Conservation (phyloP, 2,797 vertebrate species). For the Remorina albescens region DNA sequence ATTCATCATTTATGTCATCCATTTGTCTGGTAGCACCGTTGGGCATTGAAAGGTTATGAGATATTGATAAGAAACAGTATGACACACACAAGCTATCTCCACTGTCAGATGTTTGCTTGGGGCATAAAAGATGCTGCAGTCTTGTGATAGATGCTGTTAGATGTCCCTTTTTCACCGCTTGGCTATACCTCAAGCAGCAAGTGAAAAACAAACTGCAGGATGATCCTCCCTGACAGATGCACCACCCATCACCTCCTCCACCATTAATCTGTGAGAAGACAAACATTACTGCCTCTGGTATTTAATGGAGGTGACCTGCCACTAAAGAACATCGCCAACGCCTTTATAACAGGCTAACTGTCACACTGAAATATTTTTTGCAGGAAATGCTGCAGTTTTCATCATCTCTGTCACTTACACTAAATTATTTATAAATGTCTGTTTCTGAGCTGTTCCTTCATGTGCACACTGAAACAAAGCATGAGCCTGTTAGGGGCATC, state of each 20-base stretch:
- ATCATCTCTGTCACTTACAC: background rate
- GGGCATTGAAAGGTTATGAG: slow-evolving; percentile 55
- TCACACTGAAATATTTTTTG: slow-evolving; percentile 7
- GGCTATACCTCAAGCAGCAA: slow-evolving; percentile 53
- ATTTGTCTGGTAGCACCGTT: slow-evolving; percentile 38
- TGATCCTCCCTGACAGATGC: slow-evolving; percentile 44
- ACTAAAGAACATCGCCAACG: background rate
- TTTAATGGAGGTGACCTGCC: background rate
- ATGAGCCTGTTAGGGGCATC: background rate
- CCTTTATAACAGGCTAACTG: background rate
- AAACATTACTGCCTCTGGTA: background rate
- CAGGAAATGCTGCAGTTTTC: background rate
- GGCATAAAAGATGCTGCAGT: slow-evolving; percentile 47
- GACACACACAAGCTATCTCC: slow-evolving; percentile 53
- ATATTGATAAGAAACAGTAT: slow-evolving; percentile 64
- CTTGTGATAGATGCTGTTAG: slow-evolving; percentile 78
- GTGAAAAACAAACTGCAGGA: slow-evolving; percentile 54
- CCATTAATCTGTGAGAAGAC: slow-evolving; percentile 33
- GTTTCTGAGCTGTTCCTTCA: background rate
- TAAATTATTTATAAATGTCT: background rate
- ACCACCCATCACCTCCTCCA: slow-evolving; percentile 37
- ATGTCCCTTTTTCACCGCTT: slow-evolving; percentile 65
- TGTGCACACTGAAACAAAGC: background rate
- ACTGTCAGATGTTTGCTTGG: slow-evolving; percentile 45
- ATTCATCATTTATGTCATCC: slow-evolving; percentile 31